Conservation (phyloP, 2,113 vertebrate species). For the Maccullochella peelii region DNA sequence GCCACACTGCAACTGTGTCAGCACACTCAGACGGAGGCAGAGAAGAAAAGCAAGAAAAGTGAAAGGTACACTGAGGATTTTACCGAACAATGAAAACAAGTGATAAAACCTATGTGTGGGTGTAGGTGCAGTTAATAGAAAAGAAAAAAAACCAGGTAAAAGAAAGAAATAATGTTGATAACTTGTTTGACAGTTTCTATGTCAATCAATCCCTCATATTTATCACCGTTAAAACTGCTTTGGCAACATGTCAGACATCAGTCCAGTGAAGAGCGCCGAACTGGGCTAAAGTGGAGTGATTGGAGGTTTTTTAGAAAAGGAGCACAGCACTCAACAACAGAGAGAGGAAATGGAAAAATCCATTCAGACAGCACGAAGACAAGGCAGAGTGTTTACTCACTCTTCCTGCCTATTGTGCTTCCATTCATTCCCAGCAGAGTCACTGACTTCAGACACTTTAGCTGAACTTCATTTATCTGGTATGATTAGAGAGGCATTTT, state of each 20-base stretch:
- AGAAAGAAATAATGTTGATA: neutral
- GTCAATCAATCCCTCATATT: neutral
- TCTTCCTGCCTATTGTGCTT: conserved; percentile 45
- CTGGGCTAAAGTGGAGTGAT: conserved; percentile 9
- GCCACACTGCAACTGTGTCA: conserved; percentile 63
- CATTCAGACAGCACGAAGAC: conserved; percentile 36
- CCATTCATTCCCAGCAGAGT: conserved; percentile 50
- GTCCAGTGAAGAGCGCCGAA: neutral
- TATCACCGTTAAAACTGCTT: neutral
- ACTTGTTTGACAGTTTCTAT: neutral
- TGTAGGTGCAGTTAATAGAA: neutral
- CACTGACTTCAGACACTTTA: conserved; percentile 27
- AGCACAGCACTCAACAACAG: conserved; percentile 46
- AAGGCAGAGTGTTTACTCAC: conserved; percentile 42
- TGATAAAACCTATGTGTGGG: neutral
- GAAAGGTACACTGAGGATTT: neutral
- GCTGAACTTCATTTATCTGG: conserved; percentile 46
- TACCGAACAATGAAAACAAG: neutral
- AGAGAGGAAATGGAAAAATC: conserved; percentile 64
- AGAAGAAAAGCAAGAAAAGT: conserved; percentile 27
- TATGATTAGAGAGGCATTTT: conserved; percentile 68
- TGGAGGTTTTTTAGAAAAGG: neutral
- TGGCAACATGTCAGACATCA: neutral
- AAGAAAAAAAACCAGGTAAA: neutral
- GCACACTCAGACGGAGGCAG: conserved; percentile 38